These are phyloP conservation scores for Hyles vespertilio DNA, from an alignment of 1,140 invertebrate genomes.

Conservation along the genomic window DNA sequence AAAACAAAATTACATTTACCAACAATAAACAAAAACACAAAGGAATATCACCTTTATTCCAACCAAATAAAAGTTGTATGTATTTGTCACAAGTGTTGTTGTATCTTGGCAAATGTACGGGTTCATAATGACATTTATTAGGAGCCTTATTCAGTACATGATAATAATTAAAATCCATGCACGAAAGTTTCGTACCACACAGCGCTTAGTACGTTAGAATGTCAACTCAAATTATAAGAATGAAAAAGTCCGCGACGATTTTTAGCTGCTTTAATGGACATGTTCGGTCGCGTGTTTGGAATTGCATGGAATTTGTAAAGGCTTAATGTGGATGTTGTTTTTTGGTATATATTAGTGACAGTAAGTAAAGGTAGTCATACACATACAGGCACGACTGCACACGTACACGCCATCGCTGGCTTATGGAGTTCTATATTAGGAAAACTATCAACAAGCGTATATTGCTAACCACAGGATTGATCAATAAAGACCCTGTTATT, in stretches of 20 bases:
- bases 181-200: conserved; percentile 63
- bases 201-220: conserved; percentile 51
- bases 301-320: background rate
- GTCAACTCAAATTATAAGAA: too few relatives aligned
- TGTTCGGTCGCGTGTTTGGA: conserved; percentile 13
- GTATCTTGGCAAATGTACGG: conserved; percentile 37
- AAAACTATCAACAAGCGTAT: too few relatives aligned
- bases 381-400: too few relatives aligned
- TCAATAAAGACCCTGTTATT: too few relatives aligned
- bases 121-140: conserved; percentile 74
- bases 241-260: too few relatives aligned
- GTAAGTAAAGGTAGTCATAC: too few relatives aligned
- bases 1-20: conserved; percentile 28
- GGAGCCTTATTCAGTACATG: conserved; percentile 70
- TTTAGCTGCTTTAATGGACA: conserved; percentile 44
- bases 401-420: too few relatives aligned
- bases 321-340: too few relatives aligned
- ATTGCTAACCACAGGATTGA: too few relatives aligned
- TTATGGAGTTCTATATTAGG: too few relatives aligned
- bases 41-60: conserved; percentile 18
- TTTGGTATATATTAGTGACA: too few relatives aligned
- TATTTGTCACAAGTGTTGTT: conserved; percentile 9
- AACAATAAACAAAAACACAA: background rate
- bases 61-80: conserved; percentile 18
- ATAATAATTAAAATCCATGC: conserved; percentile 74